phyloP scores from a whole-genome alignment of 2,113 vertebrate species.

The Otolemur garnettii region DNA sequence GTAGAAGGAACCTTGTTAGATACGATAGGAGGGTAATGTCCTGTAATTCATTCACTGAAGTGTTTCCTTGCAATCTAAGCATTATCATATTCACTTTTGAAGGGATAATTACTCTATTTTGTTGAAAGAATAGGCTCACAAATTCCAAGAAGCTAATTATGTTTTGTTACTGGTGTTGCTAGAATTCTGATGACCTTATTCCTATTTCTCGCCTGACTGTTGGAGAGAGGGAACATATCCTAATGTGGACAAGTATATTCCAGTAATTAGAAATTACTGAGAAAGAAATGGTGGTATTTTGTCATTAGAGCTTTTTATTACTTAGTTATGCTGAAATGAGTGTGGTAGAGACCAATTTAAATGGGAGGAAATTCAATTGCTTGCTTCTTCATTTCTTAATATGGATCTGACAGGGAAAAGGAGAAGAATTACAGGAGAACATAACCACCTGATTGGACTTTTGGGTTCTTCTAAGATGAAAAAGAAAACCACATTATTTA shows the following conservation, averaged over 20 bases:
- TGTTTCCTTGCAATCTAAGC: constrained; percentile 62
- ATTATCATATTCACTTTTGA: constrained; percentile 58
- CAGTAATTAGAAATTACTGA: constrained; percentile 68
- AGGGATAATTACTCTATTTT: constrained; percentile 69
- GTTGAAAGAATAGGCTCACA: constrained; percentile 68
- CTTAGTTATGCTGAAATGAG: constrained; percentile 58
- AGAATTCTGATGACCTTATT: constrained; percentile 74
- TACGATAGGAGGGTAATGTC: constrained; percentile 30
- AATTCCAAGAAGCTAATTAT: constrained; percentile 81
- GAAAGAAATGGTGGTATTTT: constrained; percentile 56
- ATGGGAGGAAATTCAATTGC: constrained; percentile 57
- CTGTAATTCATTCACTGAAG: constrained; percentile 50
- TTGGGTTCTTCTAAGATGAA: neutral
- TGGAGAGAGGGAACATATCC: constrained; percentile 24
- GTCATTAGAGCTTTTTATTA: constrained; percentile 29
- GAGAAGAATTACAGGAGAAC: neutral
- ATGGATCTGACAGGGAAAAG: constrained; percentile 29
- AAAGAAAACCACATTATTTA: neutral
- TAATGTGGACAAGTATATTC: neutral
- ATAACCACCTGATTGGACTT: neutral
- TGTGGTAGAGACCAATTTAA: constrained; percentile 11
- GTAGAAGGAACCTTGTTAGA: constrained; percentile 5
- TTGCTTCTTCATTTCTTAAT: constrained; percentile 49
- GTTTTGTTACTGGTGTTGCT: constrained; percentile 63
- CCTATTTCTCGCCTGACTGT: constrained; percentile 64